phyloP scores from a whole-genome alignment of 2,888 invertebrate genomes.

The Galerucella pusilla region DNA sequence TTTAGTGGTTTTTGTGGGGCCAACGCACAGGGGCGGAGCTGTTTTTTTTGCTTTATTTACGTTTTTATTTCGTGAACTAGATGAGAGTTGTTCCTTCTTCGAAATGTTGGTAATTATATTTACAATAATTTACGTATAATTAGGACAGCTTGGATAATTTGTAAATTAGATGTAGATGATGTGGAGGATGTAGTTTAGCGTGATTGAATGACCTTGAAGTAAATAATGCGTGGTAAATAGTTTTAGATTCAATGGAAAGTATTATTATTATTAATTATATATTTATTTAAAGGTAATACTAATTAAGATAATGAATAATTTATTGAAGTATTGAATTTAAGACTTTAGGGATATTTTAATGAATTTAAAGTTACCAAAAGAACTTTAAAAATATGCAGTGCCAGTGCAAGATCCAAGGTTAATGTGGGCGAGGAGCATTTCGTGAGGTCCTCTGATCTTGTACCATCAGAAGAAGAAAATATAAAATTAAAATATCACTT shows the following conservation, averaged over 20 bases:
- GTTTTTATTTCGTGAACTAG: background rate
- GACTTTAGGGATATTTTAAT: no score
- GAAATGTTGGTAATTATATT: background rate
- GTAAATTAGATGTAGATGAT: background rate
- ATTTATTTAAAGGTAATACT: no score
- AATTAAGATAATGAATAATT: no score
- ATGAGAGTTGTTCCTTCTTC: background rate
- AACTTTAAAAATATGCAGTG: no score
- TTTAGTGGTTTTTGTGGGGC: slow-evolving; percentile 40
- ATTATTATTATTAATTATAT: no score
- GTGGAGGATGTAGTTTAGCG: background rate
- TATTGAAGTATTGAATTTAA: no score
- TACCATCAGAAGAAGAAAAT: no score
- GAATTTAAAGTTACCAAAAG: no score
- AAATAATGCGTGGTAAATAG: background rate
- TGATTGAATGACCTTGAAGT: background rate
- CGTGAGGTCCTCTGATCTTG: no score
- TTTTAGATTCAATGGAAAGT: background rate
- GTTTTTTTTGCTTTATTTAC: background rate
- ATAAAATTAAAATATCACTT: no score
- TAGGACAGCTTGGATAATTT: background rate
- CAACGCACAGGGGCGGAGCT: slow-evolving; percentile 35
- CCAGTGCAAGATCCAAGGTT: no score
- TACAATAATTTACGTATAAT: background rate
- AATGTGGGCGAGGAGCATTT: no score